These are phyloP conservation scores for Vulpes vulpes DNA, from an alignment of 2,113 vertebrate genomes.

Conservation along the genomic window DNA sequence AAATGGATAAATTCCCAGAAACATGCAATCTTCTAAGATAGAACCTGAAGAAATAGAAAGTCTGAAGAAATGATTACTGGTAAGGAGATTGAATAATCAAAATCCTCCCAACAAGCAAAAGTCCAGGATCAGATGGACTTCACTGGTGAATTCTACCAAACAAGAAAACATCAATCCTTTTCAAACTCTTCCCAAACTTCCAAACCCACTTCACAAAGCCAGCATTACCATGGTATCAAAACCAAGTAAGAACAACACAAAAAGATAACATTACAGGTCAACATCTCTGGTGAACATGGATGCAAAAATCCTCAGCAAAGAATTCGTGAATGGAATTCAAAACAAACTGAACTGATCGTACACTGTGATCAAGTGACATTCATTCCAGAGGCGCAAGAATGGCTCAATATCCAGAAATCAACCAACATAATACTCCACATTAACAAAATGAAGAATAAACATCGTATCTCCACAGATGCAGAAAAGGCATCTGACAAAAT, in stretches of 20 bases:
- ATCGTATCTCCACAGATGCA: not conserved
- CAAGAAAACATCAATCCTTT: not conserved
- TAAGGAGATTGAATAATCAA: not conserved
- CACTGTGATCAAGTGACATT: not conserved
- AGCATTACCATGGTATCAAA: not conserved
- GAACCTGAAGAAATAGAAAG: not conserved
- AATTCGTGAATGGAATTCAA: not conserved
- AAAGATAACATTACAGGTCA: not conserved
- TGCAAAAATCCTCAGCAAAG: not conserved
- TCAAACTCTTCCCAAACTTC: not conserved
- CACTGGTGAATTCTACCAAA: not conserved
- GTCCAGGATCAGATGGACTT: not conserved
- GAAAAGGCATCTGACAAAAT: not conserved
- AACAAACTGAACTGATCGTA: not conserved
- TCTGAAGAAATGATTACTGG: not conserved
- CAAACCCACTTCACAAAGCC: not conserved
- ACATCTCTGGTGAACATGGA: not conserved
- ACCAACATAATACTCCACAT: not conserved
- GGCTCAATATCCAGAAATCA: not conserved
- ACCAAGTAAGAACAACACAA: not conserved
- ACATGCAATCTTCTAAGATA: not conserved
- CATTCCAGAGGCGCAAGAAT: not conserved
- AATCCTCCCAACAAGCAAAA: not conserved
- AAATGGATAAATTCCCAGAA: not conserved
- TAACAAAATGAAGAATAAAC: not conserved